Conservation (phyloP, 2,113 vertebrate species). For the Otus sunia region DNA sequence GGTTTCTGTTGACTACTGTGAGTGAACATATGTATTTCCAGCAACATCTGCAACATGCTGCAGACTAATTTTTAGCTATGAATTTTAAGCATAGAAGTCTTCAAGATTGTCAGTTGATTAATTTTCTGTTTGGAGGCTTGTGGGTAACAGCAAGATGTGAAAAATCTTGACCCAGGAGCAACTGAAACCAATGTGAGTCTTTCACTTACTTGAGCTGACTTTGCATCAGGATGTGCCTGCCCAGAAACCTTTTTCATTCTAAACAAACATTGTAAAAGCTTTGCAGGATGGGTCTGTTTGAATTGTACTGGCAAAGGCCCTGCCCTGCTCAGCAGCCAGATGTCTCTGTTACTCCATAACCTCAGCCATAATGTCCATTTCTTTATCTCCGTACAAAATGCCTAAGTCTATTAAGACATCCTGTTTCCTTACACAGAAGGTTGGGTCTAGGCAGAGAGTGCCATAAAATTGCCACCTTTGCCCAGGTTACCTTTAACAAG, state of each 20-base stretch:
- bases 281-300: not conserved
- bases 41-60: not conserved
- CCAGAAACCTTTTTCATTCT: not conserved
- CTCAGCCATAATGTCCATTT: not conserved
- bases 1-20: not conserved
- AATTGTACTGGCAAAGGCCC: not conserved
- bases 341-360: not conserved
- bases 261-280: not conserved
- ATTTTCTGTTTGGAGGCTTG: not conserved
- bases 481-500: not conserved
- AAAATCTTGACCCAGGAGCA: not conserved
- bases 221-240: not conserved
- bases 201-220: not conserved
- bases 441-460: not conserved
- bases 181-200: not conserved
- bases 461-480: slow-evolving; percentile 8
- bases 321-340: not conserved
- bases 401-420: not conserved
- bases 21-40: not conserved
- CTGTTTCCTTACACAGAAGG: not conserved
- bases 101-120: not conserved
- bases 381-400: not conserved
- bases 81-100: not conserved
- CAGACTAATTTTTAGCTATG: not conserved
- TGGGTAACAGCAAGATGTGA: not conserved